Evolutionary conservation across 1,140 invertebrate genomes (phyloP).

Genomic region (Sipha flava): DNA sequence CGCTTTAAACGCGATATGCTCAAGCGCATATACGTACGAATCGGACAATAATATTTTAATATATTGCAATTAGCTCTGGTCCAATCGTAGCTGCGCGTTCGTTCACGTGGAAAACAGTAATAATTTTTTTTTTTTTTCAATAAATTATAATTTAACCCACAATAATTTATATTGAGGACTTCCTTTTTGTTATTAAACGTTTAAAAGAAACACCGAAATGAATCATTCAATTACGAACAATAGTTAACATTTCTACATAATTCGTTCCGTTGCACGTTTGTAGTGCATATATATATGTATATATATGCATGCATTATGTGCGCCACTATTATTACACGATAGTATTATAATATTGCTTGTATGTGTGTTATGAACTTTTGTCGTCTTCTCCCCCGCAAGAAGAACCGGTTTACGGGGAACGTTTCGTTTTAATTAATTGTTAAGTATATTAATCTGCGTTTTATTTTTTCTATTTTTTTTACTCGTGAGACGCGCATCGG

Average conservation of each 20-base stretch:
- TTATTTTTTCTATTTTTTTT: no score
- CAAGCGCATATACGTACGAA: not conserved
- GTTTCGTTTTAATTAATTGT: not conserved
- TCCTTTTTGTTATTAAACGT: not conserved
- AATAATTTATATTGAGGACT: not conserved
- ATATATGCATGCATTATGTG: no score
- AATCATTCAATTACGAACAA: not conserved
- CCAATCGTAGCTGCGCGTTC: not conserved
- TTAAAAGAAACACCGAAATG: slow-evolving; percentile 3
- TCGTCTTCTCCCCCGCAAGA: not conserved
- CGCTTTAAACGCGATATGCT: no score
- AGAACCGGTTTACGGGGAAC: not conserved
- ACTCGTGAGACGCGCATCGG: no score
- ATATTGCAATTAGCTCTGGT: not conserved
- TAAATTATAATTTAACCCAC: not conserved
- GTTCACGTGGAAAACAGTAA: not conserved
- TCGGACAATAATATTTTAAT: no score
- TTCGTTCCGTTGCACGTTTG: not conserved
- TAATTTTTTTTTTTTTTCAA: not conserved
- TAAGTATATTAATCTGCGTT: not conserved
- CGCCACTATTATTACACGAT: no score
- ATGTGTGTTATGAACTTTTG: not conserved
- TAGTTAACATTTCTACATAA: not conserved
- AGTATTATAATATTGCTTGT: no score
- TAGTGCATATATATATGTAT: no score